phyloP scores from a whole-genome alignment of 2,888 invertebrate species.

The Drosophila algonquin region DNA sequence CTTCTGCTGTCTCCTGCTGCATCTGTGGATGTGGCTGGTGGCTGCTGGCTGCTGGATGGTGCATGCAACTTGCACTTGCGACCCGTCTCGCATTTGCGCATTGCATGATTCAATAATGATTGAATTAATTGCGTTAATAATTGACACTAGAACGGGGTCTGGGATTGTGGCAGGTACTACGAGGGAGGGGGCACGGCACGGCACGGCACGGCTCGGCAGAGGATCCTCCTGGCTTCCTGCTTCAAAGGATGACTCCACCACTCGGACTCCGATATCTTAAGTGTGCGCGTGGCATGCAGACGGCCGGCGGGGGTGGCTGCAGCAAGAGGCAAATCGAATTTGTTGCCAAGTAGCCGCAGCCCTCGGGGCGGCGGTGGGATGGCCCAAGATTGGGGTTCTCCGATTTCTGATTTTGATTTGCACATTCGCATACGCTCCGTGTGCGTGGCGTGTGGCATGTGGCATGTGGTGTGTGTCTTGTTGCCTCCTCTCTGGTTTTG shows the following conservation, averaged over 20 bases:
- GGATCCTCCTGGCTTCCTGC: slow-evolving; percentile 7
- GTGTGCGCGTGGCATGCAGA: slow-evolving; percentile 73
- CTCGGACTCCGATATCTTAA: slow-evolving; percentile 40
- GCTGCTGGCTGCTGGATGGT: slow-evolving; percentile 23
- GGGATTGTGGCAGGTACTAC: not conserved
- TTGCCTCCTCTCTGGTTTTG: not conserved
- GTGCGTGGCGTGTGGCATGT: slow-evolving; percentile 12
- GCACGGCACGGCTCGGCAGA: slow-evolving; percentile 8
- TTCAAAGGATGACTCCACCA: not conserved
- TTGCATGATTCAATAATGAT: slow-evolving; percentile 84
- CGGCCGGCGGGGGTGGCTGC: slow-evolving; percentile 43
- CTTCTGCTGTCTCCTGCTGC: slow-evolving; percentile 2
- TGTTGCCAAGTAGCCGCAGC: slow-evolving; percentile 76
- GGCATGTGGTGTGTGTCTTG: slow-evolving; percentile 26
- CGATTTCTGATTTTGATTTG: slow-evolving; percentile 79
- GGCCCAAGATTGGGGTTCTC: slow-evolving; percentile 43
- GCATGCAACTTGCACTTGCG: slow-evolving; percentile 24
- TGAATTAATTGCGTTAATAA: slow-evolving; percentile 84
- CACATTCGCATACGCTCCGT: slow-evolving; percentile 69
- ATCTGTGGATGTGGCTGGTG: slow-evolving; percentile 32
- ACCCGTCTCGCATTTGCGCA: slow-evolving; percentile 75
- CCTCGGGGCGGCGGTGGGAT: slow-evolving; percentile 8
- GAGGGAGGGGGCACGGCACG: slow-evolving; percentile 6
- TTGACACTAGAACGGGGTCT: slow-evolving; percentile 80
- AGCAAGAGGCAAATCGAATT: slow-evolving; percentile 69